Conservation (phyloP, 2,797 vertebrate species). For the Dryobates pubescens region DNA sequence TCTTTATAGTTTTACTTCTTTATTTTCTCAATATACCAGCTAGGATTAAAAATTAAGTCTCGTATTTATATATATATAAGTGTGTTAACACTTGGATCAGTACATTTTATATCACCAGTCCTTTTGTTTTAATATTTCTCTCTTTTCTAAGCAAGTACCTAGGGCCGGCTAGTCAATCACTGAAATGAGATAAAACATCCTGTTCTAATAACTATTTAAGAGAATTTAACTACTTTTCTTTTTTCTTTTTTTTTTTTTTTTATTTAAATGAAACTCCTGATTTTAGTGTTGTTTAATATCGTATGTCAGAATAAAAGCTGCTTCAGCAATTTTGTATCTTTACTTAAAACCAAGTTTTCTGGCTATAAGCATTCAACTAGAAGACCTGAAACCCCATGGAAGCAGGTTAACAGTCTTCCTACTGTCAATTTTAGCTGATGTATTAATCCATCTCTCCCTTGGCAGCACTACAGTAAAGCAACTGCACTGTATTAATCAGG, state of each 20-base stretch:
- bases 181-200: not conserved
- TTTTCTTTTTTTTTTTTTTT: too few species aligned
- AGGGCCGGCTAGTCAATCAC: not conserved
- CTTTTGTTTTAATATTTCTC: not conserved
- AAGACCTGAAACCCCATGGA: conserved; percentile 53
- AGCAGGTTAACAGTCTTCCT: conserved; percentile 52
- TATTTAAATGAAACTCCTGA: rapidly evolving
- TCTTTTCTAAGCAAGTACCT: not conserved
- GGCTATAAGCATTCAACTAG: conserved; percentile 34
- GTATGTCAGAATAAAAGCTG: not conserved
- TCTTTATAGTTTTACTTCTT: not conserved
- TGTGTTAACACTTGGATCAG: not conserved
- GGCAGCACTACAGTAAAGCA: conserved; percentile 36
- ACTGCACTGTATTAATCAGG: conserved; percentile 62
- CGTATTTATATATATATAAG: not conserved
- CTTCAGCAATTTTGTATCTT: conserved; percentile 18
- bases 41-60: not conserved
- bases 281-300: not conserved
- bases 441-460: conserved; percentile 76
- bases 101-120: not conserved
- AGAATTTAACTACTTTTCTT: too few species aligned
- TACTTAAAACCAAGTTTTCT: conserved; percentile 4
- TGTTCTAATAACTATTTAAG: not conserved
- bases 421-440: conserved; percentile 74
- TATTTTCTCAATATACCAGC: not conserved